phyloP scores from a whole-genome alignment of 2,888 invertebrate species.

The Drosophila parthenogenetica region DNA sequence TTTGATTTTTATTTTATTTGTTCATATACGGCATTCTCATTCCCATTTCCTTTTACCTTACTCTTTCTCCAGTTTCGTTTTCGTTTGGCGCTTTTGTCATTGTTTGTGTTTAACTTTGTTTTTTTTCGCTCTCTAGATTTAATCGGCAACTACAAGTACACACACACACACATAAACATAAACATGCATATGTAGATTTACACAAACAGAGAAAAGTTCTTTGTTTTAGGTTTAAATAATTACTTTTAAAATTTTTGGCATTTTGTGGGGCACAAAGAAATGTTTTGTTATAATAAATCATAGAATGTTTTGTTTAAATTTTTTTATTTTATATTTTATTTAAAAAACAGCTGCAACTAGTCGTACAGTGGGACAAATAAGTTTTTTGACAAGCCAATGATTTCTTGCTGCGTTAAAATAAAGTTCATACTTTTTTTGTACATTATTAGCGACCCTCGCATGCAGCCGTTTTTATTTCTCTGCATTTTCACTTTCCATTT shows the following conservation, averaged over 20 bases:
- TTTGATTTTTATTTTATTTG: constrained; percentile 44
- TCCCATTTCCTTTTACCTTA: constrained; percentile 12
- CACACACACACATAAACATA: neutral
- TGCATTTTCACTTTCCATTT: constrained; percentile 38
- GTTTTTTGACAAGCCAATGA: neutral
- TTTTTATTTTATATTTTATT: neutral
- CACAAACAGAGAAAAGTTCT: constrained; percentile 2
- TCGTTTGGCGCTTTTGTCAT: constrained; percentile 30
- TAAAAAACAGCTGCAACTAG: too few relatives aligned
- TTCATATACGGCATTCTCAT: constrained; percentile 37
- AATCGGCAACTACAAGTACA: constrained; percentile 18
- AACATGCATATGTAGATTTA: too few relatives aligned
- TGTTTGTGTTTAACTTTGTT: constrained; percentile 30
- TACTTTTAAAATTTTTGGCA: constrained; percentile 1
- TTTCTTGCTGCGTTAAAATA: neutral
- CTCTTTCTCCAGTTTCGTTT: constrained; percentile 19
- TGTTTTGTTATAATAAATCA: neutral
- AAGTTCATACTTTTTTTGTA: neutral
- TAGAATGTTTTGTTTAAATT: neutral
- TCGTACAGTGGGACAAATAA: neutral
- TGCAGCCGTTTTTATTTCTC: neutral
- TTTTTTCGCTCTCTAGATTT: constrained; percentile 32
- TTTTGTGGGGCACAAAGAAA: neutral
- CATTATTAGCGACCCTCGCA: constrained; percentile 2
- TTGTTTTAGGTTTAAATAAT: constrained; percentile 8